Conservation (phyloP, 2,797 vertebrate species). For the Podarcis siculus region DNA sequence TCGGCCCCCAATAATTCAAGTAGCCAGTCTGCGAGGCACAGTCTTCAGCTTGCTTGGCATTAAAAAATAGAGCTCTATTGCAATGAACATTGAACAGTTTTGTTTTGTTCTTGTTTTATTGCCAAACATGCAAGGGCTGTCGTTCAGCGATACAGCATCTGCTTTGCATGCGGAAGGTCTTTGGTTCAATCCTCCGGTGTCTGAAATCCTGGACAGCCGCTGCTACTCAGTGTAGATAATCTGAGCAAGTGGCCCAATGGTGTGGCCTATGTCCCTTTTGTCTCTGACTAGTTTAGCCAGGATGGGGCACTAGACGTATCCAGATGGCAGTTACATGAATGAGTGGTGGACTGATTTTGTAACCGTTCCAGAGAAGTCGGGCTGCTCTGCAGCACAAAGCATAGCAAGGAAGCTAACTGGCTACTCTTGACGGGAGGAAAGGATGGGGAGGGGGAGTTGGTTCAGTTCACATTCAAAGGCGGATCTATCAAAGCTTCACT, state of each 20-base stretch:
- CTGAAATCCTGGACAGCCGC: no score
- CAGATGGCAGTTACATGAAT: not conserved
- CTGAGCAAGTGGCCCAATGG: no score
- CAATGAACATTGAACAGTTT: constrained; percentile 16
- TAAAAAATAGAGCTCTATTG: constrained; percentile 29
- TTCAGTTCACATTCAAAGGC: no score
- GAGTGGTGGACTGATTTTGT: not conserved
- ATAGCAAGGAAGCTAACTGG: not conserved
- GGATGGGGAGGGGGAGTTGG: no score
- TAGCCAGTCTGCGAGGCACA: not conserved
- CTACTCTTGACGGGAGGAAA: not conserved
- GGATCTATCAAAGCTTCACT: no score
- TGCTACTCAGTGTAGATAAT: no score
- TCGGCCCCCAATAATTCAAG: constrained; percentile 39
- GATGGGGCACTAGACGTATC: not conserved
- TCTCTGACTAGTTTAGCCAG: not conserved
- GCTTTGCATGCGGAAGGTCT: no score
- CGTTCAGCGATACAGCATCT: no score
- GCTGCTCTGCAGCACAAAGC: not conserved
- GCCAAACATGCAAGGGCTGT: not conserved
- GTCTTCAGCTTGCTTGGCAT: constrained; percentile 5
- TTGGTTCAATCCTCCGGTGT: no score
- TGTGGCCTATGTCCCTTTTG: fast-evolving
- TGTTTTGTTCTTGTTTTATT: constrained; percentile 34
- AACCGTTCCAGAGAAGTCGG: not conserved